These are phyloP conservation scores for Ia io DNA, from an alignment of 2,113 vertebrate genomes.

Conservation along the genomic window DNA sequence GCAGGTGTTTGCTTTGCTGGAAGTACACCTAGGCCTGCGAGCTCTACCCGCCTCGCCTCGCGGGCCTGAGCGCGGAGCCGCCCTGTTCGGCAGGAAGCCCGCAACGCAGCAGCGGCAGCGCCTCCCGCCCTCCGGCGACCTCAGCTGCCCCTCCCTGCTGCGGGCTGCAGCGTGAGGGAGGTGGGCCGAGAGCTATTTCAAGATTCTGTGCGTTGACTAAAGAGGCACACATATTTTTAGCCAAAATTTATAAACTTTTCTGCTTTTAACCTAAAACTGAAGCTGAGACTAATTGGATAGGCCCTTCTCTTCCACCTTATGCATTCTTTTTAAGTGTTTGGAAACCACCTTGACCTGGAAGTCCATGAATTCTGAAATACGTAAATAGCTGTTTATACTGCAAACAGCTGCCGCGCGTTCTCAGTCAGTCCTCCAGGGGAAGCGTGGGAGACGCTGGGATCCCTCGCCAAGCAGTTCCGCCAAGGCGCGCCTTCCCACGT, in stretches of 20 bases:
- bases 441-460: neutral
- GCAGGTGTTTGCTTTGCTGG: neutral
- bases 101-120: fast-evolving
- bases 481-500: neutral
- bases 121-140: neutral
- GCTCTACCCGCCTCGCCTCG: neutral
- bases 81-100: neutral
- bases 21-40: neutral
- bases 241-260: slow-evolving; percentile 24
- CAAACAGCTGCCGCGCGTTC: neutral
- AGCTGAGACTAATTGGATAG: neutral
- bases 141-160: neutral
- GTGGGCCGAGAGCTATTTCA: slow-evolving; percentile 38
- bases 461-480: neutral
- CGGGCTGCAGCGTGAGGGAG: neutral
- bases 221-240: slow-evolving; percentile 47
- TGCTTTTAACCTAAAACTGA: neutral
- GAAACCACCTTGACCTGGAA: neutral
- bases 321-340: neutral
- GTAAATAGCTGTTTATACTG: neutral
- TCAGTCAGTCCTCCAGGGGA: neutral
- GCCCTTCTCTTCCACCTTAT: neutral
- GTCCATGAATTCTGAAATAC: neutral
- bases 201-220: neutral
- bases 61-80: neutral